Conservation (phyloP, 2,113 vertebrate species). For the Urocitellus parryii region DNA sequence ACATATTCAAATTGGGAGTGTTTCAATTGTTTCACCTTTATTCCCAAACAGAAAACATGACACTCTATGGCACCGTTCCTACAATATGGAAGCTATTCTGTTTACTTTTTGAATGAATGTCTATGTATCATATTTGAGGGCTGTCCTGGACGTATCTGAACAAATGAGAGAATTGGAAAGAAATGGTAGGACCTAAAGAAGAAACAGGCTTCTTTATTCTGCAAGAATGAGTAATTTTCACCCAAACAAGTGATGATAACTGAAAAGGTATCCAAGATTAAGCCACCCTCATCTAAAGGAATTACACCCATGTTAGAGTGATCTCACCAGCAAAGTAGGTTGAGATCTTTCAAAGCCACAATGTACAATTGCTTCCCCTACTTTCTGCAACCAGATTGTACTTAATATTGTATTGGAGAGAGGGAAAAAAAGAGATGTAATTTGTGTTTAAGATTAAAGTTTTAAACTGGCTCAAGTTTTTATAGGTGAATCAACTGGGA, state of each 20-base stretch:
- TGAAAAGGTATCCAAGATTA: not conserved
- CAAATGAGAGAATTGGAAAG: not conserved
- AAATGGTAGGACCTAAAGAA: not conserved
- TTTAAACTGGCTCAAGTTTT: conserved; percentile 59
- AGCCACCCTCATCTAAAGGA: not conserved
- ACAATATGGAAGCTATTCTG: not conserved
- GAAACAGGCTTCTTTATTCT: not conserved
- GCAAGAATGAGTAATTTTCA: not conserved
- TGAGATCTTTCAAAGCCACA: not conserved
- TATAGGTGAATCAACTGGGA: conserved; percentile 49
- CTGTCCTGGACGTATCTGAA: not conserved
- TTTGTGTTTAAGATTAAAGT: conserved; percentile 51
- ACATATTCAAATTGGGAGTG: not conserved
- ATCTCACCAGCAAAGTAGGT: not conserved
- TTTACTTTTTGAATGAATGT: not conserved
- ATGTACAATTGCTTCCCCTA: not conserved
- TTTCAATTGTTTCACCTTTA: not conserved
- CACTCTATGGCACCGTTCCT: not conserved
- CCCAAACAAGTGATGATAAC: not conserved
- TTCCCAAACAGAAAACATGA: not conserved
- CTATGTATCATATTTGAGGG: not conserved
- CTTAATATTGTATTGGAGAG: not conserved
- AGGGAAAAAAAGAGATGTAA: not conserved
- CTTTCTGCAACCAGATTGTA: not conserved
- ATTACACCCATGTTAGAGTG: not conserved